phyloP scores from a whole-genome alignment of 2,797 vertebrate genomes.

The Lepus oiostolus region DNA sequence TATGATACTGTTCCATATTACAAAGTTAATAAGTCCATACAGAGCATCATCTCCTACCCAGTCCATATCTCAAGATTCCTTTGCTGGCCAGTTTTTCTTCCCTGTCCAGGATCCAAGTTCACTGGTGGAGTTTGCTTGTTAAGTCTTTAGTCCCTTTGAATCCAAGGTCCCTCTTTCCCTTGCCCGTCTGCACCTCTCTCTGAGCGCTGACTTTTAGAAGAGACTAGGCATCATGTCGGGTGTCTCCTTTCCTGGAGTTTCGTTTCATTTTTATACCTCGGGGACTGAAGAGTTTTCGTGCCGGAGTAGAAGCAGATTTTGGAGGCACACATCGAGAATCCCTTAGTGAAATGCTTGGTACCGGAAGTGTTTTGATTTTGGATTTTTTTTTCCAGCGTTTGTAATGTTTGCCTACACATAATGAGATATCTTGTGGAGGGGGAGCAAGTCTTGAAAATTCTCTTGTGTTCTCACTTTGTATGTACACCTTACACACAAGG shows the following conservation, averaged over 20 bases:
- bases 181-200: rapidly evolving
- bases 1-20: background rate
- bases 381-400: too few species aligned
- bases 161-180: background rate
- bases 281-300: background rate
- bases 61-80: background rate
- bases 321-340: background rate
- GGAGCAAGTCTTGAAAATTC: too few species aligned
- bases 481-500: too few species aligned
- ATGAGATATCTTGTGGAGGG: too few species aligned
- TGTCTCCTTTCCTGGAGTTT: conserved; percentile 12
- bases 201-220: background rate
- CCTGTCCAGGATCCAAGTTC: background rate
- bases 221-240: background rate
- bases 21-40: background rate
- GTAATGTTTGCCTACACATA: too few species aligned
- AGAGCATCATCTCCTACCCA: background rate
- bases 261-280: background rate
- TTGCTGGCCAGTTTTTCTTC: background rate
- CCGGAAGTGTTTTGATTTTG: too few species aligned
- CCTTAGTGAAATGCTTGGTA: too few species aligned
- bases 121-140: background rate
- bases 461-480: too few species aligned
- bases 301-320: conserved; percentile 3
- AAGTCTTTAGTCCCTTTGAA: background rate